A percentile compares a stretch with the other conserved stretches of the same genome.
These are phyloP conservation scores for Lutraria rhynchaena DNA, from an alignment of 1,140 invertebrate genomes.

Conservation along the genomic window DNA sequence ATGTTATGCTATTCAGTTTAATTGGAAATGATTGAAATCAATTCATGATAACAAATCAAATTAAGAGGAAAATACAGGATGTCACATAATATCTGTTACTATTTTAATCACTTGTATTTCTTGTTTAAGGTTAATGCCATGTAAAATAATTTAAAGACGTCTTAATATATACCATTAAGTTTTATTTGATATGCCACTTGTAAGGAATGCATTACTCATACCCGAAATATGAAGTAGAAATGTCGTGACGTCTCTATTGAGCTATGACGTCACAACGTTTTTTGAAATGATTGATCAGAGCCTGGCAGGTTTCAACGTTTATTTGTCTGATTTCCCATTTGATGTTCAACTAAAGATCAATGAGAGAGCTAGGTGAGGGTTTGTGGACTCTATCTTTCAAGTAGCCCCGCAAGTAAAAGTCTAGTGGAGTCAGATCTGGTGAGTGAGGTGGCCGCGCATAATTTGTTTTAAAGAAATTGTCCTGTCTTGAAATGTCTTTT, in stretches of 20 bases:
- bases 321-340: constrained; percentile 4
- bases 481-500: constrained; percentile 3
- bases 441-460: constrained; percentile 18
- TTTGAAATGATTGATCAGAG: constrained; percentile 9
- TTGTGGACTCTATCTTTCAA: constrained; percentile 19
- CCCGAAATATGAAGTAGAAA: too few species aligned
- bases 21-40: too few species aligned
- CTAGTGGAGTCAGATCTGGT: constrained; percentile 24
- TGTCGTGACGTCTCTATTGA: constrained; percentile 5
- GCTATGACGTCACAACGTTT: constrained; percentile 4
- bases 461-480: background rate
- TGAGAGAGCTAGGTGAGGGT: background rate
- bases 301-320: background rate
- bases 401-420: background rate
- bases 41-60: too few species aligned
- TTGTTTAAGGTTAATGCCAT: too few species aligned
- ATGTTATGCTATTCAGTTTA: too few species aligned
- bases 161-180: too few species aligned
- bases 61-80: too few species aligned
- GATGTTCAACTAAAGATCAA: constrained; percentile 14
- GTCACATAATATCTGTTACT: too few species aligned
- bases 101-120: too few species aligned
- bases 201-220: too few species aligned
- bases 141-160: too few species aligned
- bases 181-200: too few species aligned